Conservation (phyloP, 2,113 vertebrate species). For the Vombatus ursinus region DNA sequence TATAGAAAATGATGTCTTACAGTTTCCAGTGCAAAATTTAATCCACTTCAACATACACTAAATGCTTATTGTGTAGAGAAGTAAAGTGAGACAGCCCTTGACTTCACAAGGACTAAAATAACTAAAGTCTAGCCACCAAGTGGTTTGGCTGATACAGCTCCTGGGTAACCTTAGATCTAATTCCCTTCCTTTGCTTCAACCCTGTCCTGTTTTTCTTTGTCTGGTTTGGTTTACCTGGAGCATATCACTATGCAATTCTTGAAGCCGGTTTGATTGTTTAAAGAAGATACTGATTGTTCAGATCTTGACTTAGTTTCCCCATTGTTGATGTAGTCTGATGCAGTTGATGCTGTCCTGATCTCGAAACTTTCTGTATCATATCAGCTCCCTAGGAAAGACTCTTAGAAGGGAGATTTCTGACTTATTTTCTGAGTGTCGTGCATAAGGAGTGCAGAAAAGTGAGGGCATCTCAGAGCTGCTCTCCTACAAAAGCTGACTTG, state of each 20-base stretch:
- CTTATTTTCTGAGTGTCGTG: neutral
- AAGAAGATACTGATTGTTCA: neutral
- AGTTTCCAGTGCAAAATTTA: no score
- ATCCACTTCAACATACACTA: no score
- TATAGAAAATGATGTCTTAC: no score
- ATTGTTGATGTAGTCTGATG: neutral
- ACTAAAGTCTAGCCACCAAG: neutral
- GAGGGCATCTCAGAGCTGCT: neutral
- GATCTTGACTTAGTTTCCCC: neutral
- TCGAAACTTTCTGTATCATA: neutral
- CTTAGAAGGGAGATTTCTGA: neutral
- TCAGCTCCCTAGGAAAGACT: neutral
- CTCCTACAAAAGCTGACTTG: neutral
- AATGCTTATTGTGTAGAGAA: no score
- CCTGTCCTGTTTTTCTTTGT: neutral
- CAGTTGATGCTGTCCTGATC: neutral
- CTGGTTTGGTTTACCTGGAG: neutral
- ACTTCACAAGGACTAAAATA: no score
- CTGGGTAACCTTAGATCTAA: neutral
- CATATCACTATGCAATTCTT: neutral
- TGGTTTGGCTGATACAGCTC: neutral
- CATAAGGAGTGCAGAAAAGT: neutral
- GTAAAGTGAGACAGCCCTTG: no score
- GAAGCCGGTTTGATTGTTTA: neutral
- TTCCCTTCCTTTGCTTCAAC: neutral